Evolutionary conservation across 1,140 invertebrate genomes (phyloP).

Genomic region (Notospermus geniculatus): DNA sequence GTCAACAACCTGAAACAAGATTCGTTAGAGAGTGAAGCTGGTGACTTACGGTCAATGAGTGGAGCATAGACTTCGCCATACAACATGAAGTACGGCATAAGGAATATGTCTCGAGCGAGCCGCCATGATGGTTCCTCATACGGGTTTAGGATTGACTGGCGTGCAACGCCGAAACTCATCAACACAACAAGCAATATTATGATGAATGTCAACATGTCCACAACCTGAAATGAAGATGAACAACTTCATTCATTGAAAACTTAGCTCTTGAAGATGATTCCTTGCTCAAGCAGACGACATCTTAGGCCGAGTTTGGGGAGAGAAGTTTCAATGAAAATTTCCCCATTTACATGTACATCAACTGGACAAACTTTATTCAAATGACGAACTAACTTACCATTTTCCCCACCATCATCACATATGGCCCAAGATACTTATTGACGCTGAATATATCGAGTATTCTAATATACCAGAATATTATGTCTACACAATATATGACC

Average conservation of each 20-base stretch:
- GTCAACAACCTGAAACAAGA: conserved; percentile 49
- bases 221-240: conserved; percentile 45
- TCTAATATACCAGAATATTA: conserved; percentile 93
- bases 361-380: not conserved
- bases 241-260: too few relatives aligned
- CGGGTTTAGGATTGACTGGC: conserved; percentile 89
- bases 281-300: too few relatives aligned
- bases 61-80: conserved; percentile 97
- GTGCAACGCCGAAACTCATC: conserved; percentile 92
- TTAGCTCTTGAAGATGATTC: too few relatives aligned
- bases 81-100: conserved; percentile 96
- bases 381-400: conserved; percentile 85
- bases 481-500: conserved; percentile 87
- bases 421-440: conserved; percentile 93
- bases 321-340: too few relatives aligned
- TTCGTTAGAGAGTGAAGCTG: not conserved
- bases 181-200: conserved; percentile 91
- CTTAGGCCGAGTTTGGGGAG: too few relatives aligned
- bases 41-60: conserved; percentile 68
- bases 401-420: conserved; percentile 86
- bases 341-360: too few relatives aligned
- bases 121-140: conserved; percentile 82
- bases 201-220: conserved; percentile 76
- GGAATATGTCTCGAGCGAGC: conserved; percentile 86
- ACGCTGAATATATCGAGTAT: conserved; percentile 95